These are phyloP conservation scores for Zophobas atratus DNA, from an alignment of 1,140 invertebrate genomes.

Conservation along the genomic window DNA sequence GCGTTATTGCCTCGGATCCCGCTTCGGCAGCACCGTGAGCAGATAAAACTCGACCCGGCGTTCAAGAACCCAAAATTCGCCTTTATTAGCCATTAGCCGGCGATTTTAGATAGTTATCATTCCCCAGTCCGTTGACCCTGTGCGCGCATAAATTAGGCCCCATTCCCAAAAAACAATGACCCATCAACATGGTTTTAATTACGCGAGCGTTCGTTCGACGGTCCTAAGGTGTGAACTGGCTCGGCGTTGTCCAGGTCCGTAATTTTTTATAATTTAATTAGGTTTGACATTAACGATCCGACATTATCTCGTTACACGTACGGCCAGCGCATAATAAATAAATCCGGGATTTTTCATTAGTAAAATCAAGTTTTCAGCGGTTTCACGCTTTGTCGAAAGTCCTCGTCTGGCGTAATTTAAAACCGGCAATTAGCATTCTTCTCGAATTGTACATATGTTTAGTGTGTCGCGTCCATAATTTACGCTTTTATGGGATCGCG, in stretches of 20 bases:
- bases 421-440: slow-evolving; percentile 23
- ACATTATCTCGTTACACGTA: slow-evolving; percentile 20
- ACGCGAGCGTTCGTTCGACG: neutral
- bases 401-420: neutral
- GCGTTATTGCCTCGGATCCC: too few species aligned
- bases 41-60: too few species aligned
- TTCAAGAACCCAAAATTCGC: too few species aligned
- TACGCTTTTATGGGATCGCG: neutral
- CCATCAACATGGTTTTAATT: neutral
- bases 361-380: slow-evolving; percentile 29
- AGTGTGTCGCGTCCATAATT: neutral
- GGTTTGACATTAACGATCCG: slow-evolving; percentile 26
- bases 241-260: slow-evolving; percentile 10
- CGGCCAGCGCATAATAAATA: neutral
- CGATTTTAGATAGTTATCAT: too few species aligned
- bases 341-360: slow-evolving; percentile 16
- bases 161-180: neutral
- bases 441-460: neutral
- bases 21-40: too few species aligned
- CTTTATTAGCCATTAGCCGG: too few species aligned
- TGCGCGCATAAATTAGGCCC: neutral
- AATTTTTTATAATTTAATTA: slow-evolving; percentile 41
- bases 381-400: slow-evolving; percentile 1
- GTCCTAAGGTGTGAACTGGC: slow-evolving; percentile 6
- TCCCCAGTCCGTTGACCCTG: neutral